Conservation (phyloP, 2,113 vertebrate genomes). For the Maccullochella peelii region DNA sequence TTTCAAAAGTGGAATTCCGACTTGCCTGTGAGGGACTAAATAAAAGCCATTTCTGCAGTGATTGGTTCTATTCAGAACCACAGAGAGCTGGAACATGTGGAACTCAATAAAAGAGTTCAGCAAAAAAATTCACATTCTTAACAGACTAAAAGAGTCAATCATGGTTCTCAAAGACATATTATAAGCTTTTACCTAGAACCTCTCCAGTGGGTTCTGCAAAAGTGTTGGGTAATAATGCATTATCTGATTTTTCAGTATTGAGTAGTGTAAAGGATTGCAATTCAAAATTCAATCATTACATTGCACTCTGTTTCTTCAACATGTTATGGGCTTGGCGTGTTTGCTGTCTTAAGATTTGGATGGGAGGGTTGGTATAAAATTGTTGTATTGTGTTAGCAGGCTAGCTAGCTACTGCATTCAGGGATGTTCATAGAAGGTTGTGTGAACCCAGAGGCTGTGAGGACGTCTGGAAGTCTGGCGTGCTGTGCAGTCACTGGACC, state of each 20-base stretch:
- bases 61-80: conserved; percentile 3
- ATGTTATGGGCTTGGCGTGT: not conserved
- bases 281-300: not conserved
- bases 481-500: not conserved
- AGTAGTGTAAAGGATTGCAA: not conserved
- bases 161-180: not conserved
- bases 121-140: not conserved
- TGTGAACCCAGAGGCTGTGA: not conserved
- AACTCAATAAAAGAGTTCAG: conserved; percentile 1
- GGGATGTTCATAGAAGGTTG: not conserved
- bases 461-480: not conserved
- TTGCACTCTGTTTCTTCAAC: not conserved
- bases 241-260: not conserved
- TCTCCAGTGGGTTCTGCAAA: not conserved
- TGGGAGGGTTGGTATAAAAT: not conserved
- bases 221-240: too few species aligned
- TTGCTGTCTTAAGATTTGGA: not conserved
- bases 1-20: not conserved
- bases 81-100: not conserved
- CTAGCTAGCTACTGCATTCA: not conserved
- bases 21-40: conserved; percentile 12
- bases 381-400: not conserved
- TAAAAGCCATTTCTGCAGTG: not conserved
- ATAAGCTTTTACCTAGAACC: not conserved
- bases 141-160: not conserved